Conservation (phyloP, 2,797 vertebrate species). For the Sebastes itinus region DNA sequence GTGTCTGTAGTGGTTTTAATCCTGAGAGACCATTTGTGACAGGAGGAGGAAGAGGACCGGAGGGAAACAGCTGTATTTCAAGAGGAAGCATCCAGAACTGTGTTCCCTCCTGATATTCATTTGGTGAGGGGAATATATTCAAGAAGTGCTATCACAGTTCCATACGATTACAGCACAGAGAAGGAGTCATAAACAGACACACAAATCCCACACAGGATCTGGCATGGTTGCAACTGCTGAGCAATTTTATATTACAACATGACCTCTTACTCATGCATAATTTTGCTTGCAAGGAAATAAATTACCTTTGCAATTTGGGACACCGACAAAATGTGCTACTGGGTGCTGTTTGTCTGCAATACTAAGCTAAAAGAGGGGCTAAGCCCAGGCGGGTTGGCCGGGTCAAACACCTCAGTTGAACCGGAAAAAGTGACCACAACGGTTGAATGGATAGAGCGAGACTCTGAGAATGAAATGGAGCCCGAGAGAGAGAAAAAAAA, state of each 20-base stretch:
- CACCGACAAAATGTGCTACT: constrained; percentile 47
- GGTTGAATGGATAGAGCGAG: constrained; percentile 36
- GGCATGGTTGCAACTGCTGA: constrained; percentile 47
- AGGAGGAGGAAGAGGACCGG: constrained; percentile 47
- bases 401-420: constrained; percentile 64
- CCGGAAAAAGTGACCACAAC: constrained; percentile 61
- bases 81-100: constrained; percentile 65
- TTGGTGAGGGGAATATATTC: constrained; percentile 45
- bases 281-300: constrained; percentile 59
- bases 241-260: constrained; percentile 61
- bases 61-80: constrained; percentile 71
- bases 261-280: constrained; percentile 62
- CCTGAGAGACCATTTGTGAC: constrained; percentile 61
- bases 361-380: constrained; percentile 27
- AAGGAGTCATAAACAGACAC: constrained; percentile 57
- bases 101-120: constrained; percentile 54
- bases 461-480: constrained; percentile 46
- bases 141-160: constrained; percentile 46
- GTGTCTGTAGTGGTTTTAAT: constrained; percentile 71
- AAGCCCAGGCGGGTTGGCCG: constrained; percentile 38
- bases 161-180: constrained; percentile 46
- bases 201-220: constrained; percentile 52
- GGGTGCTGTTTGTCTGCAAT: constrained; percentile 37
- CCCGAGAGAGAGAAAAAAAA: constrained; percentile 51
- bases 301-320: constrained; percentile 73